Conservation (phyloP, 2,113 vertebrate genomes). For the Galbula dea region DNA sequence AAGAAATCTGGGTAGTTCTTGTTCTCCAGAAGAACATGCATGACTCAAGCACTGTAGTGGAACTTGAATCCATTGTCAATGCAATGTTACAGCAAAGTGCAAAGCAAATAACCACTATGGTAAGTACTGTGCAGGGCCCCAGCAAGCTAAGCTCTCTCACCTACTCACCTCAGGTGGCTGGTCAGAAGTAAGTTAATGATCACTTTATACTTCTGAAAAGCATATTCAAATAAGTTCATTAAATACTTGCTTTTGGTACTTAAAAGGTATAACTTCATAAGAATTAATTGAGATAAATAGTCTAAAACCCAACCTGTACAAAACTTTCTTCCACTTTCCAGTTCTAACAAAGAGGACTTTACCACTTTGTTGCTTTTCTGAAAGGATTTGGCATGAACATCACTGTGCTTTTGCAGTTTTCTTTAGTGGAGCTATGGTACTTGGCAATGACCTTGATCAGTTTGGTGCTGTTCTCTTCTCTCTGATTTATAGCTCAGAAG, state of each 20-base stretch:
- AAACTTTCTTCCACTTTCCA: not conserved
- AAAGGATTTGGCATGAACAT: not conserved
- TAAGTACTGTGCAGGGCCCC: not conserved
- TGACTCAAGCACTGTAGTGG: not conserved
- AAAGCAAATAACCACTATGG: not conserved
- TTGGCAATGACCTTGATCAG: not conserved
- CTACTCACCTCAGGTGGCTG: constrained; percentile 25
- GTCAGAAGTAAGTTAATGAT: constrained; percentile 51
- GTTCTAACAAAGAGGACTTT: not conserved
- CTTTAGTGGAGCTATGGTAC: not conserved
- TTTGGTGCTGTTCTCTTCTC: not conserved
- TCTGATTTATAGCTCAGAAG: not conserved
- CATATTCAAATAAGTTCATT: constrained; percentile 41
- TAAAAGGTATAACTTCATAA: not conserved
- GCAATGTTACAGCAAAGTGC: not conserved
- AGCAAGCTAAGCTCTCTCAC: constrained; percentile 2
- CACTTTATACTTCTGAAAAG: constrained; percentile 12
- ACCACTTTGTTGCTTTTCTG: not conserved
- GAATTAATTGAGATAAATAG: not conserved
- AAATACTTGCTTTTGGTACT: not conserved
- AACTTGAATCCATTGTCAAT: not conserved
- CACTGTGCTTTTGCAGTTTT: not conserved
- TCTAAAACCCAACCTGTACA: not conserved
- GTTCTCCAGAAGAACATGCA: not conserved
- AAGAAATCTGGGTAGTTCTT: not conserved